These are phyloP conservation scores for Parazoanthus atlanticus DNA, from an alignment of 92 coral and sea anemone genomes.

Conservation along the genomic window DNA sequence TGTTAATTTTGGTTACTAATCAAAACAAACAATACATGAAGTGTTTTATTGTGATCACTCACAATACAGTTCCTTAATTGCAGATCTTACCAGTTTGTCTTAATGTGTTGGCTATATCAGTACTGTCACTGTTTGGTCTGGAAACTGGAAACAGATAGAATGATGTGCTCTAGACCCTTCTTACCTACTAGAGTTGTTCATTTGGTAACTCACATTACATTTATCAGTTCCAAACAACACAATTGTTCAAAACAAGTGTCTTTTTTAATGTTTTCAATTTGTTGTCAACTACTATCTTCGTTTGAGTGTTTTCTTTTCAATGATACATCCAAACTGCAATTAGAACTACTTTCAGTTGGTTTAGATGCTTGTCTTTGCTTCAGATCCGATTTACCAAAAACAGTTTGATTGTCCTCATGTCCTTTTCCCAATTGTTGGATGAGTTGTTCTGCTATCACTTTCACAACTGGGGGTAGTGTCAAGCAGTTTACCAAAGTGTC, in stretches of 20 bases:
- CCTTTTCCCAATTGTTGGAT: slow-evolving; percentile 36
- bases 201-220: not conserved
- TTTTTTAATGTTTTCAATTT: not conserved
- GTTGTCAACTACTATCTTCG: slow-evolving; percentile 1
- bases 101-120: no score
- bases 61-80: no score
- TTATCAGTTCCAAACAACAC: not conserved
- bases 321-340: not conserved
- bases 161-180: not conserved
- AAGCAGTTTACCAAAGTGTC: slow-evolving; percentile 78
- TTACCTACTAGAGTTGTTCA: no score
- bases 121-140: not conserved
- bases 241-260: not conserved
- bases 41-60: no score
- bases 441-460: slow-evolving; percentile 62
- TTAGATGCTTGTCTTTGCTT: not conserved
- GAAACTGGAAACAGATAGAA: not conserved
- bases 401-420: not conserved
- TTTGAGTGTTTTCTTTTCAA: slow-evolving; percentile 24
- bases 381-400: not conserved
- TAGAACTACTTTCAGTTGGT: not conserved
- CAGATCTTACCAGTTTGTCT: no score
- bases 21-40: no score
- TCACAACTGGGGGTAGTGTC: slow-evolving; percentile 74
- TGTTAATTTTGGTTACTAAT: no score